Percentiles rank a stretch among this genome's conserved stretches.
Evolutionary conservation across 2,113 vertebrate species (phyloP).

Genomic region (Pungitius pungitius): DNA sequence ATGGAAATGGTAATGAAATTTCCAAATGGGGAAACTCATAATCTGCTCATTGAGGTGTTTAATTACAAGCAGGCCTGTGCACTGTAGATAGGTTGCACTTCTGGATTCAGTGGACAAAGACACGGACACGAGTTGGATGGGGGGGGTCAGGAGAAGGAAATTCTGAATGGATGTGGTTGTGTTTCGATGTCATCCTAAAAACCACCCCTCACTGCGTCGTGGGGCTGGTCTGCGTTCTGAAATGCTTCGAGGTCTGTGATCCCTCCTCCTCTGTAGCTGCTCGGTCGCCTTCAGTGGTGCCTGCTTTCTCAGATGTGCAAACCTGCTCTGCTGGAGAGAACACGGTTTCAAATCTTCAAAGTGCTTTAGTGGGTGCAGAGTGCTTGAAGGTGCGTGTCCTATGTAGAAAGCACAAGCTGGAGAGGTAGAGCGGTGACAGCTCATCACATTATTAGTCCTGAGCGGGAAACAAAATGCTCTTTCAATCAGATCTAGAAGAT

Average conservation of each 20-base stretch:
- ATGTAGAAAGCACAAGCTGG: conserved; percentile 18
- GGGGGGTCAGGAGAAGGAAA: not conserved
- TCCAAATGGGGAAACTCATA: conserved; percentile 84
- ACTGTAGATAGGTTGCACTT: conserved; percentile 76
- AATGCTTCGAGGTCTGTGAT: not conserved
- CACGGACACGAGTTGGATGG: conserved; percentile 29
- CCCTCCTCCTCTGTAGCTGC: too few relatives aligned
- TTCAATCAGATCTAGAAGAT: not conserved
- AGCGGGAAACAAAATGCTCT: conserved; percentile 11
- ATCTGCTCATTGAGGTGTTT: conserved; percentile 86
- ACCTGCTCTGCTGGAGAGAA: not conserved
- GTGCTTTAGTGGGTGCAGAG: conserved; percentile 32
- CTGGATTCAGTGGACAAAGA: conserved; percentile 60
- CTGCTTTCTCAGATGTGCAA: conserved; percentile 5
- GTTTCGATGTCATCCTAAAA: not conserved
- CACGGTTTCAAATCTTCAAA: conserved; percentile 22
- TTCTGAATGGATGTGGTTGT: not conserved
- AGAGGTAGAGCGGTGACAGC: conserved; percentile 25
- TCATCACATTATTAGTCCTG: conserved; percentile 21
- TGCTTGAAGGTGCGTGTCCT: conserved; percentile 24
- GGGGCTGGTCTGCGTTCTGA: not conserved
- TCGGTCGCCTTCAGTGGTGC: not conserved
- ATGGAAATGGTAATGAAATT: conserved; percentile 84
- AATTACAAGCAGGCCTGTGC: conserved; percentile 81
- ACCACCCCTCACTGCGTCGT: not conserved